Evolutionary conservation across 2,797 vertebrate genomes (phyloP), one percentile per base, ranked within the genome.

Genomic region (Gymnodraco acuticeps): DNA sequence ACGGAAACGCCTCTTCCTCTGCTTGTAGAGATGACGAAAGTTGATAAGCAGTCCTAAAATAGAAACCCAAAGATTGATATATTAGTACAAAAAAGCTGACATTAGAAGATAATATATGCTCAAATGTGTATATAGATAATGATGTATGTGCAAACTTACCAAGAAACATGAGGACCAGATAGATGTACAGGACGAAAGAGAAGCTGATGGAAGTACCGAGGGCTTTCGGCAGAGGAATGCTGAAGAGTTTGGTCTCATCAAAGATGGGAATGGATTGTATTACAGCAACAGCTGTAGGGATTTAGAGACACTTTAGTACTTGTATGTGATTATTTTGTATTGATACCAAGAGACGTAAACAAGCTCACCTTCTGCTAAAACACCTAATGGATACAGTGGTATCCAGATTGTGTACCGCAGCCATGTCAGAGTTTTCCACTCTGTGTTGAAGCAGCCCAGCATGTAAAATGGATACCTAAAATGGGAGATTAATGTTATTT

Each of bases 391-490:
- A 79, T 99, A 99, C 3, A 97, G 59, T 7, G 98, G 98, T 48
- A 99, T 98, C 97, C 98, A 99, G 84, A 95, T 60, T 12, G 95
- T 96, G 91, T 99, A 99, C 8, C 97, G 95, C 69, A 99, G 94
- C 98, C 98, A 99, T 0, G 97, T 99, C 23, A 99, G 95, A 20
- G 93, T 89, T 88, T 96, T 96, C 98, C 98, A 99, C 75, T 99
- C 96, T 11, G 96, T 96, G 50, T 97, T 95, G 0, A 98, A 93
- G 90, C 96, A 98, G 58, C 93, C 92, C 65, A 99, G 95, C 97
- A 99, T 98, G 93, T 99, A 99, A 94, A 97, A 99, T 0, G 98
- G 97, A 89, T 99, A 99, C 95, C 98, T 99, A 59, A 31, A 84
- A 80, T 54, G 38, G 1, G 15, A 74, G 27, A 27, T 45, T 11